Base-by-base conservation (phyloP, 2,113 vertebrate genomes). In the Gopherus flavomarginatus region DNA sequence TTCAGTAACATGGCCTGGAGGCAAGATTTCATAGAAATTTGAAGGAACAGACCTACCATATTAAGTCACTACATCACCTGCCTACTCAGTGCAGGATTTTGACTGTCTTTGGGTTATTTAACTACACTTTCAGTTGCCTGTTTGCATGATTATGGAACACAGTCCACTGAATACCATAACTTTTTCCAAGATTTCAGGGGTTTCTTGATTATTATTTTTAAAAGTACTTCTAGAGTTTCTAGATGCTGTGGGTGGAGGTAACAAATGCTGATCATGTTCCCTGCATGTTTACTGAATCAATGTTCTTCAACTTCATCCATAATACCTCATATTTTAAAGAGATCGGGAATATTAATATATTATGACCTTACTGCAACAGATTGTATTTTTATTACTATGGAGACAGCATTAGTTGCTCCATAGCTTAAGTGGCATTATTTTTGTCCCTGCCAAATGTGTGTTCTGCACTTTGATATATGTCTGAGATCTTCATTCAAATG, bases 211-310 rank as follows among this genome's bases (percentile, higher is more conserved):
- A 44, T 54, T 53, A 19, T 19, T 52, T 52, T 52, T 72, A 21
- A 38, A 4, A 11, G 9, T 6, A 26, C 8, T 42, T 54, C 5
- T 17, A 52, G 84, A 72, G 24, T 6, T 78, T 53, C 59, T n/a
- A 1, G 2, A n/a, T 2, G 53, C 6, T 17, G 62, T 38, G 2
- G 0, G 0, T 2, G 54, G 54, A 24, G 54, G 54, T 83, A 21
- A n/a, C 53, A 49, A 72, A 72, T 77, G 54, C 17, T 0, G 0
- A 0, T 38, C 3, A 0, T 10, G 54, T 80, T 52, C 3, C 44
- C 81, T 27, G 69, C 0, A 0, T 11, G 10, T 50, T 95, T 87
- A 42, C 88, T 91, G 84, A 56, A 49, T 88, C 5, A 2, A 0
- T 38, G 81, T 13, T 86, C 57, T 88, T 90, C 50, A 3, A 4